These are phyloP conservation scores for Teinopalpus imperialis DNA, from an alignment of 2,888 invertebrate species.

Conservation along the genomic window DNA sequence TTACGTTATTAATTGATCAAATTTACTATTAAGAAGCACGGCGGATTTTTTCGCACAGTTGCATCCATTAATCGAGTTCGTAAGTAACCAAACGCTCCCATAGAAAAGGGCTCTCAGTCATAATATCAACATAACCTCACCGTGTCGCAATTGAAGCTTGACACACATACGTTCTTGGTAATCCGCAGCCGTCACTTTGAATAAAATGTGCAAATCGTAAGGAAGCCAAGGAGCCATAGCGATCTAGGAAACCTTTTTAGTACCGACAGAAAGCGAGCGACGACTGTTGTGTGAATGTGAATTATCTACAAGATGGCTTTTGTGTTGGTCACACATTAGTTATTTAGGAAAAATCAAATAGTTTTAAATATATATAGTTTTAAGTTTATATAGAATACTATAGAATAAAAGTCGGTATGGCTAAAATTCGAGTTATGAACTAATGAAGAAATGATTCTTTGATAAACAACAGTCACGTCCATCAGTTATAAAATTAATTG, in stretches of 20 bases:
- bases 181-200: slow-evolving; percentile 43
- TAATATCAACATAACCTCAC: slow-evolving; percentile 52
- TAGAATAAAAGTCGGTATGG: too few relatives aligned
- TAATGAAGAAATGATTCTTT: slow-evolving; percentile 1
- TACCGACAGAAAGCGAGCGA: too few relatives aligned
- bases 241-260: slow-evolving; percentile 1
- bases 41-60: neutral
- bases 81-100: slow-evolving; percentile 35
- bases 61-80: neutral
- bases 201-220: slow-evolving; percentile 32
- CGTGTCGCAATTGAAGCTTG: slow-evolving; percentile 67
- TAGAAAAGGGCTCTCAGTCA: slow-evolving; percentile 69
- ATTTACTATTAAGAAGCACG: too few relatives aligned
- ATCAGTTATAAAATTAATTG: too few relatives aligned
- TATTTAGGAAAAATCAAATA: too few relatives aligned
- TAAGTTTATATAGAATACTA: too few relatives aligned
- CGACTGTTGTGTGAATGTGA: neutral
- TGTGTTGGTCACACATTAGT: too few relatives aligned
- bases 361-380: too few relatives aligned
- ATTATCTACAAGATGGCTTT: neutral
- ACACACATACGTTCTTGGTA: slow-evolving; percentile 65
- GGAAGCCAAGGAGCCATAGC: slow-evolving; percentile 24
- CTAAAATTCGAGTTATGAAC: neutral
- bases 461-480: too few relatives aligned
- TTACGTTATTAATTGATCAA: too few relatives aligned